Percentiles rank a stretch among this genome's conserved stretches.
Evolutionary conservation across 2,797 vertebrate species (phyloP).

Genomic region (Myioborus miniatus): DNA sequence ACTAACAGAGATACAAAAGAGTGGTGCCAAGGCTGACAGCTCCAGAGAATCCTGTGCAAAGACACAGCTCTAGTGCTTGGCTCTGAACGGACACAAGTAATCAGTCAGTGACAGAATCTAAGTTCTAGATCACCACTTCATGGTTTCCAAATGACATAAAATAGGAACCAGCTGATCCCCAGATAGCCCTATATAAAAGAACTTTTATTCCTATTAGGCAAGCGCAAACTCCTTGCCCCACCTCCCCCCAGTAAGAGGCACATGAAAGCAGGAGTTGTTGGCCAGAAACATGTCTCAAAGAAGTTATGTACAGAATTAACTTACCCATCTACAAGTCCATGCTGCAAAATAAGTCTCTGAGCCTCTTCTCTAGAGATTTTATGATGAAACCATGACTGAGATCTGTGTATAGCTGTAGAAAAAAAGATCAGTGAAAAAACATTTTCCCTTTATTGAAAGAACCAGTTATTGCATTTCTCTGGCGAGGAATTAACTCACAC

Average conservation of each 20-base stretch:
- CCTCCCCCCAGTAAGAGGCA: neutral
- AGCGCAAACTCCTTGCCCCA: neutral
- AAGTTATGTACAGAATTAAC: slow-evolving; percentile 24
- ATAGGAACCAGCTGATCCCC: slow-evolving; percentile 4
- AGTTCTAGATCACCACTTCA: slow-evolving; percentile 24
- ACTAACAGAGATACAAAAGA: neutral
- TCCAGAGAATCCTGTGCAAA: slow-evolving; percentile 26
- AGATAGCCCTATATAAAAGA: neutral
- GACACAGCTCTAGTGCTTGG: neutral
- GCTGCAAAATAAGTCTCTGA: slow-evolving; percentile 90
- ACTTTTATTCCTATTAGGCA: slow-evolving; percentile 4
- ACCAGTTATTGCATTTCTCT: neutral
- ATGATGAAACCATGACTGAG: slow-evolving; percentile 96
- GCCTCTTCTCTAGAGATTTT: slow-evolving; percentile 94
- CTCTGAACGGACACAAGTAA: neutral
- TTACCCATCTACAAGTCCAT: slow-evolving; percentile 94
- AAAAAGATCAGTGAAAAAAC: slow-evolving; percentile 5
- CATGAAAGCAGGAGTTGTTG: neutral
- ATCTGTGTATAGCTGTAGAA: slow-evolving; percentile 86
- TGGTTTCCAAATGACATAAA: slow-evolving; percentile 31
- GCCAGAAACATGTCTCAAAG: neutral
- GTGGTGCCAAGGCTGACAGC: neutral
- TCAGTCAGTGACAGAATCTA: neutral
- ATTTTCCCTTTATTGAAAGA: neutral
- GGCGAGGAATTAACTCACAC: slow-evolving; percentile 38